These are phyloP conservation scores for Protobothrops mucrosquamatus DNA, from an alignment of 2,113 vertebrate species.

Conservation along the genomic window DNA sequence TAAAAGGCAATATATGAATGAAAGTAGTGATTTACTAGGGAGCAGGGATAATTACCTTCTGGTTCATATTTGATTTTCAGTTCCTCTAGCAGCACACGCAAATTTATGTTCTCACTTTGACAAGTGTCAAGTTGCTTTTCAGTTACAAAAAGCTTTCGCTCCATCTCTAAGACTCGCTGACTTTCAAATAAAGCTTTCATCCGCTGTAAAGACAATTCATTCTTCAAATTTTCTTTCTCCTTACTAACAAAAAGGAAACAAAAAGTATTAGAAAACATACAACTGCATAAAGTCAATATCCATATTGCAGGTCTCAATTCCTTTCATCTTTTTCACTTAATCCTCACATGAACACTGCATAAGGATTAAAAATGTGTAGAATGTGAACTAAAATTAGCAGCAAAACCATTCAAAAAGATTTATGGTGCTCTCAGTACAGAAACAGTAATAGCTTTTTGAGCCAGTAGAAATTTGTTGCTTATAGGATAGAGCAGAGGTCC, in stretches of 20 bases:
- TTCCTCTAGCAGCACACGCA: conserved; percentile 85
- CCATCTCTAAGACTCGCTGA: conserved; percentile 88
- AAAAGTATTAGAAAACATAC: background rate
- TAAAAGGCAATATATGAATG: background rate
- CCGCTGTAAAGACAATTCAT: conserved; percentile 87
- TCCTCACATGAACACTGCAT: background rate
- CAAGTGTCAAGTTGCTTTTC: conserved; percentile 83
- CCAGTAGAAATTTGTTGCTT: background rate
- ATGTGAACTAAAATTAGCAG: background rate
- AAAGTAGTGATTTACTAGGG: background rate
- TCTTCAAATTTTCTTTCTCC: conserved; percentile 78
- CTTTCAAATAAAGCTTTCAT: conserved; percentile 95
- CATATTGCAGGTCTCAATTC: background rate
- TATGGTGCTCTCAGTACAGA: background rate
- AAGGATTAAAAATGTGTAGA: background rate
- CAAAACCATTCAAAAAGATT: background rate
- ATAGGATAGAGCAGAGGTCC: background rate
- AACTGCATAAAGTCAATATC: background rate
- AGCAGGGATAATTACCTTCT: conserved; percentile 71
- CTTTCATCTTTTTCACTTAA: background rate
- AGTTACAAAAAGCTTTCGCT: conserved; percentile 86
- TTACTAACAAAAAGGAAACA: conserved; percentile 69
- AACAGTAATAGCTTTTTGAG: background rate
- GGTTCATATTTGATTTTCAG: conserved; percentile 89
- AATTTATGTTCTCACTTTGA: conserved; percentile 87